A percentile compares a stretch with the other conserved stretches of the same genome.
Evolutionary conservation across 2,113 vertebrate genomes (phyloP).

Genomic region (Microcebus lehilahytsara): DNA sequence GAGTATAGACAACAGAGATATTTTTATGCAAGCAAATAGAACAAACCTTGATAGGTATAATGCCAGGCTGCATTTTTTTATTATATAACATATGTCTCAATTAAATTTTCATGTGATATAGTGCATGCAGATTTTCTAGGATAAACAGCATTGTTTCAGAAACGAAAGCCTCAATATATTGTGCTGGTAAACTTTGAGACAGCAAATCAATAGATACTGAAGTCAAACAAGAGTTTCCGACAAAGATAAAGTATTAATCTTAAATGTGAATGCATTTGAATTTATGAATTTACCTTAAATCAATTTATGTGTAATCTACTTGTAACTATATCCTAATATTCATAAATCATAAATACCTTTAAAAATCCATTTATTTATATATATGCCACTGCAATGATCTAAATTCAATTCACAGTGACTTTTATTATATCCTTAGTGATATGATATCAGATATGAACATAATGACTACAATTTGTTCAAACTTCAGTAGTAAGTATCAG

Average conservation of each 20-base stretch:
- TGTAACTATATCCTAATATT: slow-evolving; percentile 27
- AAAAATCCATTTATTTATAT: neutral
- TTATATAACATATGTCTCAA: slow-evolving; percentile 49
- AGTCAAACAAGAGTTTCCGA: slow-evolving; percentile 43
- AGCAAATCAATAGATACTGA: slow-evolving; percentile 39
- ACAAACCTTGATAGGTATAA: neutral
- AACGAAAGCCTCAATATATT: slow-evolving; percentile 18
- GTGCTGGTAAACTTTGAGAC: neutral
- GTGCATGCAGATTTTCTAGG: slow-evolving; percentile 40
- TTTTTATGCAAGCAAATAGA: slow-evolving; percentile 55
- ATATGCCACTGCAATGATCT: neutral
- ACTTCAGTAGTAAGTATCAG: neutral
- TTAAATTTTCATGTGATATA: slow-evolving; percentile 71
- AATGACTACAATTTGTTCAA: neutral
- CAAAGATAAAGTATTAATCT: slow-evolving; percentile 33
- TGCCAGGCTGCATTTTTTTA: slow-evolving; percentile 19
- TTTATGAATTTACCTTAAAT: slow-evolving; percentile 49
- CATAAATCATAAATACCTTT: slow-evolving; percentile 39
- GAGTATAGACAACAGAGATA: slow-evolving; percentile 40
- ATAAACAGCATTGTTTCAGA: slow-evolving; percentile 40
- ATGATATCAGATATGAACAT: neutral
- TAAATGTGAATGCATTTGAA: slow-evolving; percentile 41
- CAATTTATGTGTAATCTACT: slow-evolving; percentile 19
- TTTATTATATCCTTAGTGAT: slow-evolving; percentile 3
- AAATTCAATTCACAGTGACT: slow-evolving; percentile 1